Conservation (phyloP, 2,888 invertebrate genomes). For the Pocota personata region DNA sequence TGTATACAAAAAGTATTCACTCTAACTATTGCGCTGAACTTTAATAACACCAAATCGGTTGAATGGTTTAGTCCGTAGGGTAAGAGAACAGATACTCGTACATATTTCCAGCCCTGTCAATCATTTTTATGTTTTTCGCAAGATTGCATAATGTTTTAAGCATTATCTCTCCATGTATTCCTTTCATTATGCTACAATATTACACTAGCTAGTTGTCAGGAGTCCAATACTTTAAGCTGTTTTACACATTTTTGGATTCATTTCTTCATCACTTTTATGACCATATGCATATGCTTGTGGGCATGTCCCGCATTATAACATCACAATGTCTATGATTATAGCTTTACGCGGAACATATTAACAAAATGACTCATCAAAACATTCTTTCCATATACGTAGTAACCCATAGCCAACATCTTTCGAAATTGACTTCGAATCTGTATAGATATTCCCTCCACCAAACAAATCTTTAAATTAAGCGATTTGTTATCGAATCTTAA, state of each 20-base stretch:
- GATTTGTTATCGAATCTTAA: constrained; percentile 64
- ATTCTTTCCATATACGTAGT: not conserved
- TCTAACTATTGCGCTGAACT: too few species aligned
- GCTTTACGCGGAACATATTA: constrained; percentile 48
- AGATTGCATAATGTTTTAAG: too few species aligned
- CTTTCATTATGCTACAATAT: too few species aligned
- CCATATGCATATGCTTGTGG: not conserved
- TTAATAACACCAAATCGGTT: too few species aligned
- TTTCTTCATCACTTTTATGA: not conserved
- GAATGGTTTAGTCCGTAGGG: too few species aligned
- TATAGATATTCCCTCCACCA: not conserved
- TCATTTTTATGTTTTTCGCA: too few species aligned
- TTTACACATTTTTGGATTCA: not conserved
- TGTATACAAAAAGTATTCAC: too few species aligned
- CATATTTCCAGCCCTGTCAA: too few species aligned
- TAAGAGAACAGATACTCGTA: too few species aligned
- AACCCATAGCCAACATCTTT: constrained; percentile 6
- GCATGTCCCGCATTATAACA: constrained; percentile 29
- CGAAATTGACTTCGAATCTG: not conserved
- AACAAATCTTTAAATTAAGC: constrained; percentile 66
- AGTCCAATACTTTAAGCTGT: too few species aligned
- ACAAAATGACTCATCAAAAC: constrained; percentile 63
- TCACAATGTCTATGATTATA: constrained; percentile 27
- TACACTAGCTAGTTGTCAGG: too few species aligned
- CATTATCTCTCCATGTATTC: too few species aligned